These are phyloP conservation scores for Zaprionus kolodkinae DNA, from an alignment of 1,140 invertebrate species.

Conservation along the genomic window DNA sequence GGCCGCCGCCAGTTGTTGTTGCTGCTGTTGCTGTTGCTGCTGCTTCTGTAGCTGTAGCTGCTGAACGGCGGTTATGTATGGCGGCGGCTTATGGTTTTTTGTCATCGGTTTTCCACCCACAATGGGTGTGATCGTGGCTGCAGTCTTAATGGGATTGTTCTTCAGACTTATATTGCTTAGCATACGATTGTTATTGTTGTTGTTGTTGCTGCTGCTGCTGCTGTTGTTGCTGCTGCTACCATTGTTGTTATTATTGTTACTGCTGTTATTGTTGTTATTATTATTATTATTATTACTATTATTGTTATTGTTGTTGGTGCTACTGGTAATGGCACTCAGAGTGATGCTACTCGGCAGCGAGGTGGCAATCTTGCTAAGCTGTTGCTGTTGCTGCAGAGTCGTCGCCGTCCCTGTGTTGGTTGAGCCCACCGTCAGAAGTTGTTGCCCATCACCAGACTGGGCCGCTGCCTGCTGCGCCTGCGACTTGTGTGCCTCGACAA, in stretches of 20 bases:
- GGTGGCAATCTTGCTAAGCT: conserved; percentile 69
- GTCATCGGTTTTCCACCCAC: conserved; percentile 77
- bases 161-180: conserved; percentile 62
- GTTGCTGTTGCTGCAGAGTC: conserved; percentile 50
- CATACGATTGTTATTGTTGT: conserved; percentile 60
- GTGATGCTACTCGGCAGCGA: conserved; percentile 77
- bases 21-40: conserved; percentile 74
- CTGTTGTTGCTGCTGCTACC: conserved; percentile 11
- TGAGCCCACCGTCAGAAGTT: conserved; percentile 85
- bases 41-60: conserved; percentile 79
- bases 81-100: conserved; percentile 84
- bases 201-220: conserved; percentile 43
- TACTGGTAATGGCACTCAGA: conserved; percentile 66
- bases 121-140: conserved; percentile 77
- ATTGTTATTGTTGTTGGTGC: conserved; percentile 23
- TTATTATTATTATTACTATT: conserved; percentile 51
- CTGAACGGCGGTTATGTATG: conserved; percentile 81
- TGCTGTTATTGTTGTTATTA: conserved; percentile 24
- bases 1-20: conserved; percentile 80
- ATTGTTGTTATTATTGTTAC: conserved; percentile 12
- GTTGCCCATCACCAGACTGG: conserved; percentile 29
- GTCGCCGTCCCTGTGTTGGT: conserved; percentile 88
- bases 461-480: conserved; percentile 23
- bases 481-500: conserved; percentile 73
- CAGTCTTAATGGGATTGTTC: conserved; percentile 69